Evolutionary conservation across 2,888 invertebrate genomes (phyloP).

Genomic region (Pycnomerus fuliginosus): DNA sequence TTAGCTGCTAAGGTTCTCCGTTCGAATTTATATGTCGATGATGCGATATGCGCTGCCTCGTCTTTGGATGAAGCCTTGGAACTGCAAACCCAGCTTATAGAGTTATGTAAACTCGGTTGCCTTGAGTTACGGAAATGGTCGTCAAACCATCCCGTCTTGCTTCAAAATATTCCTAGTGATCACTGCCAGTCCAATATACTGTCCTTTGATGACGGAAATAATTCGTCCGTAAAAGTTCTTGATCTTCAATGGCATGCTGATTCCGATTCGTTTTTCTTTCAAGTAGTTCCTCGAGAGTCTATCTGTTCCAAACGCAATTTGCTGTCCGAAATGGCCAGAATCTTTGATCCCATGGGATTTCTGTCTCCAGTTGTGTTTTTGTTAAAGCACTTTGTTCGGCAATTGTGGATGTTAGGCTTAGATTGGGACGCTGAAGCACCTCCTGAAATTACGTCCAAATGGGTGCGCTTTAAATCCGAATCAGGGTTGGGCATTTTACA

Average conservation of each 20-base stretch:
- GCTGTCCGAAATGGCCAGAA: slow-evolving; percentile 4
- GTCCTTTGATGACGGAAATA: slow-evolving; percentile 6
- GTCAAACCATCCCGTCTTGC: slow-evolving; percentile 4
- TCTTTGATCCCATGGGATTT: slow-evolving; percentile 11
- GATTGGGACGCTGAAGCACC: slow-evolving; percentile 17
- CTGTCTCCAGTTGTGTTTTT: slow-evolving; percentile 7
- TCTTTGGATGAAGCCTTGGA: slow-evolving; percentile 4
- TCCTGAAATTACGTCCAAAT: slow-evolving; percentile 2
- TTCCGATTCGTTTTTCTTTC: slow-evolving; percentile 11
- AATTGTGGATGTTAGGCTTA: slow-evolving; percentile 10
- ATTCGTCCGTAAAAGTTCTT: slow-evolving; percentile 11
- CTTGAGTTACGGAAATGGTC: slow-evolving; percentile 10
- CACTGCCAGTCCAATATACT: background rate
- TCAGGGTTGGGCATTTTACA: too few relatives aligned
- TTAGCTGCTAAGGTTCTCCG: slow-evolving; percentile 3
- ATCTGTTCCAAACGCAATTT: slow-evolving; percentile 7
- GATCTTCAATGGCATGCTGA: slow-evolving; percentile 18
- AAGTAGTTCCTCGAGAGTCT: background rate
- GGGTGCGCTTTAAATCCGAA: slow-evolving; percentile 7
- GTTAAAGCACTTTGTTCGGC: slow-evolving; percentile 14
- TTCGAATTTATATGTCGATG: slow-evolving; percentile 4
- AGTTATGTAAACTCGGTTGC: background rate
- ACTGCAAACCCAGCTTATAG: slow-evolving; percentile 1
- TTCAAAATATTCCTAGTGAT: slow-evolving; percentile 6
- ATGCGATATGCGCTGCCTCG: slow-evolving; percentile 2